Base-by-base conservation (phyloP, 1,140 invertebrate genomes). In the Leptinotarsa defecta region DNA sequence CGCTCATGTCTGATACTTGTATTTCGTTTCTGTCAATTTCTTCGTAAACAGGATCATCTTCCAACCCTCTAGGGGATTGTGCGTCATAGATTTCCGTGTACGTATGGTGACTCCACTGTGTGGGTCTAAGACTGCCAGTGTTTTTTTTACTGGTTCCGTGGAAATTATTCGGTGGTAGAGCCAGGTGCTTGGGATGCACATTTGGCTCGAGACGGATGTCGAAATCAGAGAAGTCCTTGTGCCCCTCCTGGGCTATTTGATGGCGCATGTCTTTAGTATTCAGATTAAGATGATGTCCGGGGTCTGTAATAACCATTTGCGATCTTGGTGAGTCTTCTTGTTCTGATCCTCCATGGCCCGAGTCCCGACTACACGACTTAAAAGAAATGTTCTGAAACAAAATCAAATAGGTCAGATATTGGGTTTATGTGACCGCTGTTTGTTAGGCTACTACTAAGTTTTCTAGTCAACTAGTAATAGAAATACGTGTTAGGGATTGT, bases 41-140 rank as follows among this genome's bases (percentile, higher is more conserved):
- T 83, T 94, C 94, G 83, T 94, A 94, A 2, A 94, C 93, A 0
- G 93, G 93, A 81, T 94, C 93, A 79, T 93, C 92, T 77, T 91
- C 89, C 15, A 87, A 83, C 34, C 81, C 80, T 74, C 83, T 81
- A 20, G 82, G 84, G 11, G 81, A 83, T 2, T 88, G 83, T 2
- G 86, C 87, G 73, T 91, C 90, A 3, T 88, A 86, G 48, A 91
- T 91, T 81, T 91, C 90, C 3, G 89, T 90, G 80, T 91, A 91
- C 3, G 90, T 91, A 81, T 91, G 91, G 80, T 91, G 81, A 15
- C 75, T 65, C 91, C 86, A 89, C 90, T 86, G 86, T 22, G 85
- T 85, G 64, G 86, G 24, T 84, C 87, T 81, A 65, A 78, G 43
- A 83, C 79, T 63, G 76, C 75, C 74, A 82, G 82, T 71, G 84